Base-by-base conservation (phyloP, 1,140 invertebrate genomes). In the Ephestia elutella region DNA sequence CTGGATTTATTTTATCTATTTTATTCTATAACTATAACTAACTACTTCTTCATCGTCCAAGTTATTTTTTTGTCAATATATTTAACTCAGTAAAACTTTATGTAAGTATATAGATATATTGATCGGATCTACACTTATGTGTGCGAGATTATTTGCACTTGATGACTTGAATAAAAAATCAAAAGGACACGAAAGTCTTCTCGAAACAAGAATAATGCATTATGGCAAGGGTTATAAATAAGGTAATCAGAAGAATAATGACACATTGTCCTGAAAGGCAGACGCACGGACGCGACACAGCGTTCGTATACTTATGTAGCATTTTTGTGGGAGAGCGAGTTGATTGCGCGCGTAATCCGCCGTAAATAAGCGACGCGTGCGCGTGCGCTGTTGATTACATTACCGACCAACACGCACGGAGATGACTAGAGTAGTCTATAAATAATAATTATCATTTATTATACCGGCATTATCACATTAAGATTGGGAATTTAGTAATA, bases 341-440 rank as follows among this genome's bases (percentile, higher is more conserved):
- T 82, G 77, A 83, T 81, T 87, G 79, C 60, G 66, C 66, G 73
- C 78, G 74, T 87, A 87, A 85, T 83, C 78, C 80, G 78, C 71
- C 80, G 79, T 87, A 85, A 85, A 85, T 83, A 87, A 80, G 79
- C 66, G 72, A 69, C 78, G 80, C 80, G 82, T 85, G 80, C 79
- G 71, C 79, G 32, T 44, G 38, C n/a, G n/a, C 54, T 59, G 68
- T 70, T 81, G 80, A 86, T 86, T 82, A 75, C 73, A 82, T 80
- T 78, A 80, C 70, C 56, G 68, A 56, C 51, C 54, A 59, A 57
- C 66, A 66, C 66, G 71, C 44, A 69, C 63, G 70, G 44, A 25
- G 60, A 66, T 49, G 44, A 50, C 50, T 70, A 32, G 77, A 79
- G 74, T 59, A 56, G 73, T 58, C 54, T 44, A 44, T 44, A 44